phyloP scores from a whole-genome alignment of 2,797 vertebrate species.

The Synaphobranchus kaupii region DNA sequence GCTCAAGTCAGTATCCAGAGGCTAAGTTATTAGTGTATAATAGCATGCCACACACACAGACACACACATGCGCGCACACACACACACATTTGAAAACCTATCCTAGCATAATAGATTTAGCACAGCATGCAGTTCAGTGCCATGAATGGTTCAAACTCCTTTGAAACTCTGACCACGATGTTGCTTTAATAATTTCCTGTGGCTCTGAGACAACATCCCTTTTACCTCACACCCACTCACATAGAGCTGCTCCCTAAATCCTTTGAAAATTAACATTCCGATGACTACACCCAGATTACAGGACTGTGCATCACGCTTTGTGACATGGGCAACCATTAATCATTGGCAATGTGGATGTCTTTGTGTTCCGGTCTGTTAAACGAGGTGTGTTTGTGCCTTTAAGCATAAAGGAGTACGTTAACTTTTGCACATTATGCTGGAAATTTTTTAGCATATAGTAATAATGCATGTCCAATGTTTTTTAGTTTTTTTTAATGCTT shows the following conservation, averaged over 20 bases:
- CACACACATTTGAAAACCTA: background rate
- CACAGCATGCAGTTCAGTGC: background rate
- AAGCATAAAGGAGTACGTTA: background rate
- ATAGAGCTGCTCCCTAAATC: background rate
- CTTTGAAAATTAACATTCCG: conserved; percentile 7
- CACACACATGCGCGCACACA: background rate
- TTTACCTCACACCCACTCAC: background rate
- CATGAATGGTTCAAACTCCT: background rate
- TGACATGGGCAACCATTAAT: background rate
- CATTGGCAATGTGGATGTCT: background rate
- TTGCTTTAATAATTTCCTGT: background rate
- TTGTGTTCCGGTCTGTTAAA: background rate
- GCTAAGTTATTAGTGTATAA: background rate
- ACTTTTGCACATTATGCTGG: background rate
- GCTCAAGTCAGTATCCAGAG: background rate
- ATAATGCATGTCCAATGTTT: background rate
- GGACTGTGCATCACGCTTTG: background rate
- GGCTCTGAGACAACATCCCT: background rate
- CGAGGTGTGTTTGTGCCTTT: background rate
- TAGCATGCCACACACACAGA: background rate
- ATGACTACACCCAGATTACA: background rate
- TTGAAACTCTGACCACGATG: background rate
- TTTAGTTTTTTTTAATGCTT: background rate
- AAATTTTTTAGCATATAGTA: background rate
- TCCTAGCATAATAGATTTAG: background rate